These are phyloP conservation scores for Aplysina aerophoba DNA, from an alignment of 37 sponge, comb jelly and placozoan genomes.

Conservation along the genomic window DNA sequence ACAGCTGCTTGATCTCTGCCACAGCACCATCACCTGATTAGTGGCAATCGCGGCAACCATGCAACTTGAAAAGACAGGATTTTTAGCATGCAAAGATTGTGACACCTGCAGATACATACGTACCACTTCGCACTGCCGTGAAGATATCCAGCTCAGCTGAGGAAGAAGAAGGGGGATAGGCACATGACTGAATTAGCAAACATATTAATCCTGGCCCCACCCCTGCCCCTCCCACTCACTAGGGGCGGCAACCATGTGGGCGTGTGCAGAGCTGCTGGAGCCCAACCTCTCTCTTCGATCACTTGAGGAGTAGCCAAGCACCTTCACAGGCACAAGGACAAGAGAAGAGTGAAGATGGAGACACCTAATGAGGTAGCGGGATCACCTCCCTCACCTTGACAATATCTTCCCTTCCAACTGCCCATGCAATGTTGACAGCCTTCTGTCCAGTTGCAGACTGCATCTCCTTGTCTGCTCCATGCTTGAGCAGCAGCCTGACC, in stretches of 20 bases:
- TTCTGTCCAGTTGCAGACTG: constrained; percentile 35
- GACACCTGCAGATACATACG: not conserved
- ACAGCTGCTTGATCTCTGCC: not conserved
- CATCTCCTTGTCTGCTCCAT: constrained; percentile 59
- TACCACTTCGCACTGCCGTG: constrained; percentile 8
- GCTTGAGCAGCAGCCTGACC: constrained; percentile 52
- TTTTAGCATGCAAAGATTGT: too few species aligned
- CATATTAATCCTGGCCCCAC: too few species aligned
- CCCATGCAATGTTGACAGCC: constrained; percentile 46
- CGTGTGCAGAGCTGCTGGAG: too few species aligned
- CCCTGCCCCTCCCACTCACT: too few species aligned
- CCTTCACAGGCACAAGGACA: too few species aligned
- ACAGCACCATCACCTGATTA: not conserved
- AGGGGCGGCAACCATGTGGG: too few species aligned
- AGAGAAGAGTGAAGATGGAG: too few species aligned
- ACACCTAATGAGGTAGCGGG: too few species aligned
- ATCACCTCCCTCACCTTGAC: constrained; percentile 1
- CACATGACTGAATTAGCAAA: too few species aligned
- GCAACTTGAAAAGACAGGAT: not conserved
- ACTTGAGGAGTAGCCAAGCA: too few species aligned
- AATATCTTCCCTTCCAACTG: constrained; percentile 47
- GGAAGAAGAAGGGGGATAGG: too few species aligned
- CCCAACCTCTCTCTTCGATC: too few species aligned
- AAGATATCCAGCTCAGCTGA: not conserved
- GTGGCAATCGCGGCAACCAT: not conserved